phyloP scores from a whole-genome alignment of 2,888 invertebrate species.

The Rotaria sp. region DNA sequence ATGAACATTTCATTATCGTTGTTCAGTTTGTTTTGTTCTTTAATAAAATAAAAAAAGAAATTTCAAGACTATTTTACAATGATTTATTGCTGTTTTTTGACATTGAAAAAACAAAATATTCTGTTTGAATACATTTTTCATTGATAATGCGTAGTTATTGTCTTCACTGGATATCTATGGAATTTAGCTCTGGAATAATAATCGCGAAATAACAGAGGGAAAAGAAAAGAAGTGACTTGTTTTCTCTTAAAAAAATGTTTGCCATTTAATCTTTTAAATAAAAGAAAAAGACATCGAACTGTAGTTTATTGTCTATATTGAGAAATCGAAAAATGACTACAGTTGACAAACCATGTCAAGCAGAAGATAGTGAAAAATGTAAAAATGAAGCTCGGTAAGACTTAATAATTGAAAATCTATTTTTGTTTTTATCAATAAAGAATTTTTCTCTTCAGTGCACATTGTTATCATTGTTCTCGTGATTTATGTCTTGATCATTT shows the following conservation, averaged over 20 bases:
- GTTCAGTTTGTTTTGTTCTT: background rate
- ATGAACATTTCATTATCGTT: background rate
- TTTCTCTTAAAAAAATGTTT: background rate
- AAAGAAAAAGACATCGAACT: background rate
- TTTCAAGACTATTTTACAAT: background rate
- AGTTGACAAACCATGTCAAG: background rate
- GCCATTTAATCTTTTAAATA: background rate
- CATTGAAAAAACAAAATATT: background rate
- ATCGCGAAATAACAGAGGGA: background rate
- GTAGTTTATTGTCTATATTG: background rate
- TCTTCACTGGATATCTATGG: background rate
- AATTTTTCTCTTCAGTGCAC: background rate
- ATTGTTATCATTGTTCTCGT: background rate
- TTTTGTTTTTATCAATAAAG: too few species aligned
- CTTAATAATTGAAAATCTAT: too few species aligned
- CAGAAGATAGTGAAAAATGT: background rate
- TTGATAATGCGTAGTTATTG: background rate
- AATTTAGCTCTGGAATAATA: background rate
- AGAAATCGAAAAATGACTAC: background rate
- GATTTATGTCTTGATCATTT: background rate
- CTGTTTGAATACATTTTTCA: background rate
- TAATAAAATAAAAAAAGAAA: background rate
- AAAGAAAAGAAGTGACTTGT: background rate
- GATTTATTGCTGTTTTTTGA: background rate
- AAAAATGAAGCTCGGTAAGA: background rate